Conservation (phyloP, 2,113 vertebrate genomes). For the Semnornis frantzii region DNA sequence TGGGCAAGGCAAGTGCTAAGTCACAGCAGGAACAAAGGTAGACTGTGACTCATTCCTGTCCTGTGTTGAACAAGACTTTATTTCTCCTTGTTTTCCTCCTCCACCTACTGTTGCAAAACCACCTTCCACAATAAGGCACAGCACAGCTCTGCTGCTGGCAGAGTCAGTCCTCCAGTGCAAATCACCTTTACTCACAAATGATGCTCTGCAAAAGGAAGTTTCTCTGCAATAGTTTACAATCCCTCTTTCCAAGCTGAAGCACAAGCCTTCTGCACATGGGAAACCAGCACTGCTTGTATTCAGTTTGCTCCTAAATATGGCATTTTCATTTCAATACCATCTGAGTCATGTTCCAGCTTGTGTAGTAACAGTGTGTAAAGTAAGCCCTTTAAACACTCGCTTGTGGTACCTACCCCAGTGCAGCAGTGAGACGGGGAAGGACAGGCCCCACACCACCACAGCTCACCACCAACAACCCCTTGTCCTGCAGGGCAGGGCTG, state of each 20-base stretch:
- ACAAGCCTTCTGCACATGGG: not conserved
- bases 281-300: not conserved
- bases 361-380: not conserved
- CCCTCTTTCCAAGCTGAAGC: not conserved
- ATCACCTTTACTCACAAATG: not conserved
- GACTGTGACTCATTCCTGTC: not conserved
- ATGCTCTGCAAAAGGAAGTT: not conserved
- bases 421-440: not conserved
- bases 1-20: not conserved
- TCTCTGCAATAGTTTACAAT: not conserved
- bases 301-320: not conserved
- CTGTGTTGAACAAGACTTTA: not conserved
- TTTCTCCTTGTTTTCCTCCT: not conserved
- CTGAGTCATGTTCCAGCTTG: not conserved
- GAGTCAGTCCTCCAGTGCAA: not conserved
- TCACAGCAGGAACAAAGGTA: not conserved
- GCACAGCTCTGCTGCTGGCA: not conserved
- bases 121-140: rapidly evolving
- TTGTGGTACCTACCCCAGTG: rapidly evolving
- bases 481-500: not conserved
- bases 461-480: not conserved
- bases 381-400: not conserved
- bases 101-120: not conserved
- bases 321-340: not conserved
- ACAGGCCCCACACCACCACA: rapidly evolving